Conservation (phyloP, 1,140 invertebrate species). For the Aphaenogaster ashmeadi region DNA sequence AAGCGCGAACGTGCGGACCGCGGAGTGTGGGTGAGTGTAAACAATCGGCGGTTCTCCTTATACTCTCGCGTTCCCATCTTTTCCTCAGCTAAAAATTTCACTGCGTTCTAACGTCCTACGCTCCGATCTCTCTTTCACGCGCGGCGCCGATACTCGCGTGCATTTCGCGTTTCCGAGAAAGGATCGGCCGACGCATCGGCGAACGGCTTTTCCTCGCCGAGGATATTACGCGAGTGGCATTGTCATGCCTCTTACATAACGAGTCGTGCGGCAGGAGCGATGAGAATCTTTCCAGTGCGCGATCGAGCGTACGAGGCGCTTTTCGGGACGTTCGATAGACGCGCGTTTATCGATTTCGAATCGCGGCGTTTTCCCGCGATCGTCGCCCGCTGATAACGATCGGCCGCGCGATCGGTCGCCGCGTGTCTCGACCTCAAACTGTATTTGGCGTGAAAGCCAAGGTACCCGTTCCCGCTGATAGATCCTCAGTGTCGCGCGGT, state of each 20-base stretch:
- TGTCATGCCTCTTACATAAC: slow-evolving; percentile 75
- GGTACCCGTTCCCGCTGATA: slow-evolving; percentile 11
- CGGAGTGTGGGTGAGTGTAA: slow-evolving; percentile 68
- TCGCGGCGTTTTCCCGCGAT: not conserved
- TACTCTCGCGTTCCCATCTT: not conserved
- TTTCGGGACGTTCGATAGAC: slow-evolving; percentile 2
- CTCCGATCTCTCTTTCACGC: slow-evolving; percentile 27
- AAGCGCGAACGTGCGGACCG: not conserved
- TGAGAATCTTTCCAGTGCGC: slow-evolving; percentile 77
- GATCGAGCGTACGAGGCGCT: slow-evolving; percentile 31
- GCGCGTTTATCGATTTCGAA: not conserved
- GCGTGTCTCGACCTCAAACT: not conserved
- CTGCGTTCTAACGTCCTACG: not conserved
- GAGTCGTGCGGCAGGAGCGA: slow-evolving; percentile 66
- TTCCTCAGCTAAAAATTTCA: slow-evolving; percentile 29
- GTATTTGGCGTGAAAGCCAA: slow-evolving; percentile 60
- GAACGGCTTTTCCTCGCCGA: slow-evolving; percentile 66
- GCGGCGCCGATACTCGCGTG: slow-evolving; percentile 1
- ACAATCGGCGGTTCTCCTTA: slow-evolving; percentile 24
- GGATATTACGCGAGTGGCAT: slow-evolving; percentile 76
- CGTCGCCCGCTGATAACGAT: not conserved
- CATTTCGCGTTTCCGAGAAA: slow-evolving; percentile 47
- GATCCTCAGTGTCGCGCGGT: slow-evolving; percentile 39
- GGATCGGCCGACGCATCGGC: slow-evolving; percentile 56
- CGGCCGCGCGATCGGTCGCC: not conserved